phyloP scores from a whole-genome alignment of 2,113 vertebrate species.

The Ifrita kowaldi region DNA sequence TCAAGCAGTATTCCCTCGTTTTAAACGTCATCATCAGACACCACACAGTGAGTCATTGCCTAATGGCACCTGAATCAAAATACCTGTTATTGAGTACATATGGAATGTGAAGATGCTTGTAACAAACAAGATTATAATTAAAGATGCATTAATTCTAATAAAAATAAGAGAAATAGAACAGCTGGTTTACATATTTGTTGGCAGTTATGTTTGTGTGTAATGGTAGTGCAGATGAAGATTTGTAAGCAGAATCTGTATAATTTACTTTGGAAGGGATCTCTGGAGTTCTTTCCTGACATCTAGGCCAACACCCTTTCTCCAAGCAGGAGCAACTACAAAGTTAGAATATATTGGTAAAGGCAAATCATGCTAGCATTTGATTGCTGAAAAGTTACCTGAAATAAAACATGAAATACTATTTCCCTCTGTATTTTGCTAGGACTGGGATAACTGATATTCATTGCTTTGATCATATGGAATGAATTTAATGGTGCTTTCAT shows the following conservation, averaged over 20 bases:
- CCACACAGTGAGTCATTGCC: neutral
- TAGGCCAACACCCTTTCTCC: neutral
- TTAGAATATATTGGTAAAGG: neutral
- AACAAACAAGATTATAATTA: constrained; percentile 34
- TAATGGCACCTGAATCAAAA: neutral
- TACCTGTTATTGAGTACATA: neutral
- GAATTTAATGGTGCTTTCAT: neutral
- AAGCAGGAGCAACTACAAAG: neutral
- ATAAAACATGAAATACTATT: neutral
- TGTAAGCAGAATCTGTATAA: neutral
- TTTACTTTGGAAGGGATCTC: neutral
- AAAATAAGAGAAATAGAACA: constrained; percentile 34
- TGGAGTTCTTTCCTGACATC: neutral
- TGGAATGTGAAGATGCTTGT: constrained; percentile 22
- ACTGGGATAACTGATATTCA: neutral
- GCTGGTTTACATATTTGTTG: constrained; percentile 17
- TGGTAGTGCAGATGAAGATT: neutral
- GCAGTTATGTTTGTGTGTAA: neutral
- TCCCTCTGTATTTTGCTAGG: neutral
- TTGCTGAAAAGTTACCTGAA: neutral
- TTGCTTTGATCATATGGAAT: neutral
- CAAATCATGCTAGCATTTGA: neutral
- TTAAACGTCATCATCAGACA: neutral
- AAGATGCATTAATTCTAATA: constrained; percentile 19
- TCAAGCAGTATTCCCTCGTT: neutral